A percentile compares a stretch with the other conserved stretches of the same genome.
Evolutionary conservation across 2,888 invertebrate genomes (phyloP).

Genomic region (Trachelus stipa): DNA sequence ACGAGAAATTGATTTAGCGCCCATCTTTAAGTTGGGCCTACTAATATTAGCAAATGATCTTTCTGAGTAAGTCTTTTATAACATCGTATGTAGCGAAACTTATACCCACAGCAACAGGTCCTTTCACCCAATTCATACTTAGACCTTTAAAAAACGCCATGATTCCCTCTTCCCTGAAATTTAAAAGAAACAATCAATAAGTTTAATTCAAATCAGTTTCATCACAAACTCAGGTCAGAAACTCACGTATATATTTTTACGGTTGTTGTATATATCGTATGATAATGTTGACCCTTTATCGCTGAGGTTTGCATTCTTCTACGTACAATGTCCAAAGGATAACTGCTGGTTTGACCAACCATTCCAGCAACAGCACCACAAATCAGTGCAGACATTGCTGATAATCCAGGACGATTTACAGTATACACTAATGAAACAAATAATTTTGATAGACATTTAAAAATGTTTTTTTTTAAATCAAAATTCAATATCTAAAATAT

Average conservation of each 20-base stretch:
- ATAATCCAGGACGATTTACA: conserved; percentile 54
- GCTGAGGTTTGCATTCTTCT: conserved; percentile 77
- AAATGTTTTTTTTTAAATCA: not conserved
- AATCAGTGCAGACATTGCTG: conserved; percentile 75
- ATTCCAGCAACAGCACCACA: conserved; percentile 94
- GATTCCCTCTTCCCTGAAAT: conserved; percentile 85
- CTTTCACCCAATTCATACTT: conserved; percentile 99
- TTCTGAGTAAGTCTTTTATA: conserved; percentile 74
- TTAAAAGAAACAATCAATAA: conserved; percentile 18
- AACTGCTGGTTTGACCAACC: conserved; percentile 94
- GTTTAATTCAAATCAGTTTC: conserved; percentile 6
- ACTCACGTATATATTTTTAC: conserved; percentile 77
- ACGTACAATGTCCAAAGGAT: conserved; percentile 95
- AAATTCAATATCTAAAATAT: not conserved
- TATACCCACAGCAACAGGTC: conserved; percentile 91
- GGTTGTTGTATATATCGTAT: conserved; percentile 77
- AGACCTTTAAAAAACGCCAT: conserved; percentile 97
- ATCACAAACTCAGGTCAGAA: not conserved
- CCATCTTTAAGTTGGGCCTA: not conserved
- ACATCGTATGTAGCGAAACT: conserved; percentile 96
- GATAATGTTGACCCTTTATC: conserved; percentile 67
- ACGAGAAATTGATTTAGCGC: not conserved
- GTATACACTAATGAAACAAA: conserved; percentile 49
- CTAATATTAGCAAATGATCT: conserved; percentile 31
- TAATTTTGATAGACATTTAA: not conserved